Percentiles rank a stretch among this genome's conserved stretches.
phyloP scores from a whole-genome alignment of 37 sponge, comb jelly and placozoan species.

The Axinella damicornis region DNA sequence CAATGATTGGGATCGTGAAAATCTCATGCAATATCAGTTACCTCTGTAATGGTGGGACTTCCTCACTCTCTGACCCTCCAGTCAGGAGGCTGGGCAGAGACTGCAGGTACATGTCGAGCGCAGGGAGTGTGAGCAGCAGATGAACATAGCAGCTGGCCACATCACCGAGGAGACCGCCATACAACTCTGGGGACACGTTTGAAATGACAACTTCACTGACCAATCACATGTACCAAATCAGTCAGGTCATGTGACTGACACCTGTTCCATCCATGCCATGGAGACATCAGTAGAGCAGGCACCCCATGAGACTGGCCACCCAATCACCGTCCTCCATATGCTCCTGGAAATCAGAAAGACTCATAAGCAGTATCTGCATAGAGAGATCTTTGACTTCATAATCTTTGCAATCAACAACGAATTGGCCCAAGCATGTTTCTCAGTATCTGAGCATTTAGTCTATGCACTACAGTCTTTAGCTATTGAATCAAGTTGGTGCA shows the following conservation, averaged over 20 bases:
- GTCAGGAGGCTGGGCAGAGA: conserved; percentile 9
- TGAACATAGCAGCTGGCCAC: conserved; percentile 11
- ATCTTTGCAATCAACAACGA: too few relatives aligned
- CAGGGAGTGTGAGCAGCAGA: conserved; percentile 19
- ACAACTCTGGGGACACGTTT: too few relatives aligned
- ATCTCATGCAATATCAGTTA: too few relatives aligned
- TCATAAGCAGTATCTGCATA: too few relatives aligned
- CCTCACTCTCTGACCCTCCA: neutral
- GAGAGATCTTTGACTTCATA: too few relatives aligned
- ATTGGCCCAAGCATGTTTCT: neutral
- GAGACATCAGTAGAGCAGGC: conserved; percentile 35
- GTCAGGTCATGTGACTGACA: neutral
- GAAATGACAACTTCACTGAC: too few relatives aligned
- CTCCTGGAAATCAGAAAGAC: neutral
- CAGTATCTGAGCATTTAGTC: neutral
- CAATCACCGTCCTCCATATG: neutral
- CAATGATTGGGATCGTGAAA: too few relatives aligned
- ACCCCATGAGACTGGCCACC: conserved; percentile 6
- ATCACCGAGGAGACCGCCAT: neutral
- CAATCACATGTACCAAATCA: too few relatives aligned
- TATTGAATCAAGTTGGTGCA: too few relatives aligned
- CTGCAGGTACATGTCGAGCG: neutral
- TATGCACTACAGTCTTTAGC: too few relatives aligned
- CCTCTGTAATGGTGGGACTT: neutral
- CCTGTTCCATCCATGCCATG: neutral